Evolutionary conservation across 1,140 invertebrate species (phyloP), one percentile per base, ranked within the genome.

Genomic region (Drosophila insularis): DNA sequence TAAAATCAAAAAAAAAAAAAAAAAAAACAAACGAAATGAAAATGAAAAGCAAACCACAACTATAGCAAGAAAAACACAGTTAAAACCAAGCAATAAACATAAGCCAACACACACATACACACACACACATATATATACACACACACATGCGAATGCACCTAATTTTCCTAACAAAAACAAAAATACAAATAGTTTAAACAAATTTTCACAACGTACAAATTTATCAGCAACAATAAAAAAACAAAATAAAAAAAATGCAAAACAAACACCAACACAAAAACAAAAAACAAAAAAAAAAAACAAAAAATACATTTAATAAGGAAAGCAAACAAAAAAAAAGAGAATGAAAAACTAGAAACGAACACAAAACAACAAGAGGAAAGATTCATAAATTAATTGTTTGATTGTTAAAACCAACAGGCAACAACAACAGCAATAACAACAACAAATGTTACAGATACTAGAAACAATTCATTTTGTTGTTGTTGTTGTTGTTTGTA

Each of bases 151-250:
- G 46, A 32, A 21, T n/a, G 13, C 69, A 56, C 63, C 43, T 62
- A 60, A 63, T 37, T 39, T 40, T 37, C 69, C 43, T 54, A 32
- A 74, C 46, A 72, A 55, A 81, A 23, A 27, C 4, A 27, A 74
- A 40, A 78, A 78, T 69, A 72, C 84, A 85, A 84, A 68, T 85
- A 86, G 71, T 86, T 81, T 86, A 68, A 68, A 74, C 37, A 73
- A 74, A 63, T 74, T 76, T 77, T 67, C 74, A 71, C 86, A 82
- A 84, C 82, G 82, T 87, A 87, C 82, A 87, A 87, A 87, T 87
- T 87, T 87, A 87, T 75, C 71, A 76, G 59, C 64, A 69, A 78
- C 77, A 63, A 78, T 66, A 63, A 62, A 73, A 78, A 68, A 58
- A 77, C 50, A 64, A 65, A 58, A 54, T 50, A 64, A 65, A 58